phyloP scores from a whole-genome alignment of 1,140 invertebrate genomes.

The Euwallacea fornicatus region DNA sequence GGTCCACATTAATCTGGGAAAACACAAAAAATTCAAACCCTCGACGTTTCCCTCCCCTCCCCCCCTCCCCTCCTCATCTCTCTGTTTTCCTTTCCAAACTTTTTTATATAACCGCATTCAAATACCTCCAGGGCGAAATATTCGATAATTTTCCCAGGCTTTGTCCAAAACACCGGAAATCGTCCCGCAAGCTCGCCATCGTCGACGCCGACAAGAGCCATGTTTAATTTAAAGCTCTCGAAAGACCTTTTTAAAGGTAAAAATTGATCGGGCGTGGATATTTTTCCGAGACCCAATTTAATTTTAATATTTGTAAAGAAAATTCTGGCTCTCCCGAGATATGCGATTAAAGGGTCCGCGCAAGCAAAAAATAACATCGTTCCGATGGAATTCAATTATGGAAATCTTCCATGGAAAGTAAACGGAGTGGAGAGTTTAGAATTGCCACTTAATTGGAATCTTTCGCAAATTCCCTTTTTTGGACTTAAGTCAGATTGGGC shows the following conservation, averaged over 20 bases:
- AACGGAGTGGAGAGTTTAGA: conserved; percentile 31
- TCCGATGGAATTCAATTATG: conserved; percentile 43
- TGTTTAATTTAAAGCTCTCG: conserved; percentile 21
- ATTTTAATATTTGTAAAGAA: conserved; percentile 36
- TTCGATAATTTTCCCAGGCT: conserved; percentile 1
- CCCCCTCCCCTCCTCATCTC: neutral
- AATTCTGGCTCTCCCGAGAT: conserved; percentile 25
- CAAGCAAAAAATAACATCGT: conserved; percentile 37
- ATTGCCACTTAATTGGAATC: conserved; percentile 43
- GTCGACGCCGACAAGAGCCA: conserved; percentile 7
- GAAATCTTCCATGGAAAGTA: conserved; percentile 36
- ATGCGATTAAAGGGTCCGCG: conserved; percentile 21
- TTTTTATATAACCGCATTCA: conserved; percentile 3
- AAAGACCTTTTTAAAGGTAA: conserved; percentile 19
- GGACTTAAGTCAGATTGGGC: conserved; percentile 22
- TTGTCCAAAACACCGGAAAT: neutral
- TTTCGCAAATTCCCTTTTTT: conserved; percentile 38
- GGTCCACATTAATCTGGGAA: neutral
- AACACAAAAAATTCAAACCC: neutral
- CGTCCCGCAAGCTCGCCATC: too few species aligned
- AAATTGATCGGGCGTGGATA: conserved; percentile 16
- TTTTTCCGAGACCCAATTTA: conserved; percentile 31
- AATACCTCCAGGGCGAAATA: conserved; percentile 2
- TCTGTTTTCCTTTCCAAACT: neutral
- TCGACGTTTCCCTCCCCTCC: neutral